Evolutionary conservation across 2,113 vertebrate genomes (phyloP).

Genomic region (Cyprinodon variegatus): DNA sequence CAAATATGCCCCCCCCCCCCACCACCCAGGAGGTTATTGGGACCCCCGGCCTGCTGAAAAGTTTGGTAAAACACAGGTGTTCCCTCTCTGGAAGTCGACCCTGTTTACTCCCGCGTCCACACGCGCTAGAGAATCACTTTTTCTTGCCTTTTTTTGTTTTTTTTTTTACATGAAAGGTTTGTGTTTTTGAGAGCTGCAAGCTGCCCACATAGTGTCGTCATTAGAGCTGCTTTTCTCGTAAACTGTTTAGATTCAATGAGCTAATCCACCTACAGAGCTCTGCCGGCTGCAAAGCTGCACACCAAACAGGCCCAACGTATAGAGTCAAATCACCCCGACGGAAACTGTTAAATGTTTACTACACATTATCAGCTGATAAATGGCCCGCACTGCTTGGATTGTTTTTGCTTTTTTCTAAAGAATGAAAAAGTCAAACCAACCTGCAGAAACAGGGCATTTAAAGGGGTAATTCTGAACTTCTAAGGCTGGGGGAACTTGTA

Average conservation of each 20-base stretch:
- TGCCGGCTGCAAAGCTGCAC: conserved; percentile 52
- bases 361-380: conserved; percentile 55
- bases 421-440: background rate
- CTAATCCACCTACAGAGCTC: conserved; percentile 77
- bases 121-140: conserved; percentile 65
- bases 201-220: conserved; percentile 78
- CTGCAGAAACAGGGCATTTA: background rate
- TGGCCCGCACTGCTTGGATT: conserved; percentile 48
- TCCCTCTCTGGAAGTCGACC: conserved; percentile 54
- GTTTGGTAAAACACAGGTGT: conserved; percentile 77
- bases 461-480: background rate
- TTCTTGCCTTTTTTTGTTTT: conserved; percentile 56
- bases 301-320: conserved; percentile 57
- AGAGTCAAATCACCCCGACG: conserved; percentile 30
- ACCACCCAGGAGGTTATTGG: conserved; percentile 11
- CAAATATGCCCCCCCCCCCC: conserved; percentile 58
- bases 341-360: conserved; percentile 74
- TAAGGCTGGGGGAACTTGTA: background rate
- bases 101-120: conserved; percentile 74
- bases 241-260: conserved; percentile 84
- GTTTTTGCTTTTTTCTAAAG: background rate
- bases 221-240: conserved; percentile 74
- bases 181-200: conserved; percentile 76
- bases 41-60: conserved; percentile 34
- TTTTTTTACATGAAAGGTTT: conserved; percentile 66